phyloP scores from a whole-genome alignment of 2,797 vertebrate species.

The Tragopan temminckii region DNA sequence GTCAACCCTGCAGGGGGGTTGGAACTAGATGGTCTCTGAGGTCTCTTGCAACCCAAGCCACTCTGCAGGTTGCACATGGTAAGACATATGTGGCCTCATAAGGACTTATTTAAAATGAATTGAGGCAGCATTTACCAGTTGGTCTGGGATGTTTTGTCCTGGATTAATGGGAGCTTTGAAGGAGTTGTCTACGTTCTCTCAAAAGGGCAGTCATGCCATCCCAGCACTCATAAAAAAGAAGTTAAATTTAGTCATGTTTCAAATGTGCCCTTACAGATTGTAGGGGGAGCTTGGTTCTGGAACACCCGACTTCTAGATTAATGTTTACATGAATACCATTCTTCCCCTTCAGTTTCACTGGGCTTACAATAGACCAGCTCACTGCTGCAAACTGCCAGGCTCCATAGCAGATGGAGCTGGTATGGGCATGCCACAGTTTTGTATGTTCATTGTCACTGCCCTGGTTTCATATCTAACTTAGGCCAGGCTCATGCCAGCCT shows the following conservation, averaged over 20 bases:
- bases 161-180: background rate
- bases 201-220: background rate
- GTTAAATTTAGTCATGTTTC: background rate
- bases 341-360: background rate
- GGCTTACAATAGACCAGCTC: background rate
- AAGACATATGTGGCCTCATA: background rate
- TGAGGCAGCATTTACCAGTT: background rate
- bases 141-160: background rate
- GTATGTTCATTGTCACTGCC: background rate
- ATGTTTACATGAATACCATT: background rate
- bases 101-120: background rate
- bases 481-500: no score
- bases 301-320: background rate
- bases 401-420: background rate
- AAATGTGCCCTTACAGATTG: background rate
- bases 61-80: background rate
- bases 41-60: no score
- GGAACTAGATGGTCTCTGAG: no score
- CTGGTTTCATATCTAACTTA: background rate
- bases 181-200: background rate
- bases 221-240: background rate
- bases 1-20: no score
- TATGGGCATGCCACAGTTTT: background rate
- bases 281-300: background rate
- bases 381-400: fast-evolving